Base-by-base conservation (phyloP, 2,113 vertebrate genomes). In the Paraplagusia blochii region DNA sequence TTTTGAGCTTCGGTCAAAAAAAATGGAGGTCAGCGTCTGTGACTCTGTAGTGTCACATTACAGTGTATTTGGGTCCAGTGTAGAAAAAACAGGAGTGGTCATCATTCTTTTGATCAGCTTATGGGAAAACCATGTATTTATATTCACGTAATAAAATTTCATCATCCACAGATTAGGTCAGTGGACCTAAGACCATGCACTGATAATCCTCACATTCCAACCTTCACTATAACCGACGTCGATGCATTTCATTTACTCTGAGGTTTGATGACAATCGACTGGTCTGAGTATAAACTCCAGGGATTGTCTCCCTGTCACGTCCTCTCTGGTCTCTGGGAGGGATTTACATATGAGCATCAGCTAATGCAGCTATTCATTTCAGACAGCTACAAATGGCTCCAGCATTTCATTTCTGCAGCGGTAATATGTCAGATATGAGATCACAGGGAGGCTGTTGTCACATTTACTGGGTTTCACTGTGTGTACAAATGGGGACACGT, bases 111-210 rank as follows among this genome's bases (percentile, higher is more conserved):
- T 79, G 70, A 85, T 83, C 82, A 75, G 72, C 50, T 86, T 88
- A 79, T 68, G 63, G 63, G 66, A 73, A 85, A 88, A 82, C 78
- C 38, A 0, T 65, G 67, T 69, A 60, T 29, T 29, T 29, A 29
- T 29, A 29, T 29, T 29, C 22, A 29, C 6, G 22, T 29, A 50
- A 85, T 74, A 81, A 72, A 71, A 80, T 79, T 77, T 86, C 70
- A 81, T 81, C 72, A 81, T 85, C 79, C 77, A 80, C 78, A 87
- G 83, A 58, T 75, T 60, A 77, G 77, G 69, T 76, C 81, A 69
- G 48, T 40, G 40, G 15, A 8, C 14, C 22, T 0, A 14, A 52
- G 11, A 14, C 47, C 47, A 15, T 17, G 18, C 45, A 48, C 19
- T 55, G 16, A 14, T 70, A 68, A 72, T 72, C 59, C 47, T 58